A percentile compares a stretch with the other conserved stretches of the same genome.
Conservation (phyloP, 2,797 vertebrate genomes). For the Onychomys leucogaster region DNA sequence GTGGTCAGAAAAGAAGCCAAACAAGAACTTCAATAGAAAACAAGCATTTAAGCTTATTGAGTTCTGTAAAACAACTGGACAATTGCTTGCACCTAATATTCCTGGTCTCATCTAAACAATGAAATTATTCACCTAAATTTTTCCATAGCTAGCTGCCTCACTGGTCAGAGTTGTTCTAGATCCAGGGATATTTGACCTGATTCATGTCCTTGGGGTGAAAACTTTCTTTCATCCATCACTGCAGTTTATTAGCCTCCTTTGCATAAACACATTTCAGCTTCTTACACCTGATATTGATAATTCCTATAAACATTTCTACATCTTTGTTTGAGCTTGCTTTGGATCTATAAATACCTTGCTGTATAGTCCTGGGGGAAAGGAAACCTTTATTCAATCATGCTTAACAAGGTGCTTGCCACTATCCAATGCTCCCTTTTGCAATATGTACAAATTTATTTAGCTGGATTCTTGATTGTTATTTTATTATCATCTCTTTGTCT, state of each 20-base stretch:
- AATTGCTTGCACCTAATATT: background rate
- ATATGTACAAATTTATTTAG: background rate
- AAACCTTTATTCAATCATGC: background rate
- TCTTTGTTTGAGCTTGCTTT: constrained; percentile 2
- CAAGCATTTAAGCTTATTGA: background rate
- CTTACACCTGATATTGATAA: background rate
- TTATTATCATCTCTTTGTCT: background rate
- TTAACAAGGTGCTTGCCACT: background rate
- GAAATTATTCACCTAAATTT: background rate
- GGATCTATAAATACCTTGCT: background rate
- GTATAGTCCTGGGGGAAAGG: background rate
- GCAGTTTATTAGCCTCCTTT: background rate
- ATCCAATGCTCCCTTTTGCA: background rate
- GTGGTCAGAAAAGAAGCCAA: background rate
- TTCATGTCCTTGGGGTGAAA: background rate
- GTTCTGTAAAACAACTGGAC: background rate
- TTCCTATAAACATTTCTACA: background rate
- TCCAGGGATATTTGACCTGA: background rate
- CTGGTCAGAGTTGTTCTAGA: background rate
- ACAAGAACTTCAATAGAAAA: background rate
- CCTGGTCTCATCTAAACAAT: background rate
- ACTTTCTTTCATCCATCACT: background rate
- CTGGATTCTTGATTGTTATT: background rate
- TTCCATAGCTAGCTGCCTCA: background rate
- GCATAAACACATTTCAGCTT: background rate